These are phyloP conservation scores for Panopea generosa DNA, from an alignment of 2,888 invertebrate genomes.

Conservation along the genomic window DNA sequence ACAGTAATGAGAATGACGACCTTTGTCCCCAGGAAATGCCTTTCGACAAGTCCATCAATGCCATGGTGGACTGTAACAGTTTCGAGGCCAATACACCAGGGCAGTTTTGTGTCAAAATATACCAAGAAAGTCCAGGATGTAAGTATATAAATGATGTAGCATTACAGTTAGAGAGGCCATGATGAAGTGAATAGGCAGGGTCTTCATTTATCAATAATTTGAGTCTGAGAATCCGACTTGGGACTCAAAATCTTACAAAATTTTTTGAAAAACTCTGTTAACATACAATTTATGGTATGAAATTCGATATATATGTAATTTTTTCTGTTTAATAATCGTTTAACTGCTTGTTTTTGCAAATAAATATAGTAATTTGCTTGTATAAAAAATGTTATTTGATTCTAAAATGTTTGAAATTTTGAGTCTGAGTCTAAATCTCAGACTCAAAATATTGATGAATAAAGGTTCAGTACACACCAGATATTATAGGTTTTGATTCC, in stretches of 20 bases:
- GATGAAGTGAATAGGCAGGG: not conserved
- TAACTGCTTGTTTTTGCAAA: too few relatives aligned
- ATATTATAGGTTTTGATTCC: too few relatives aligned
- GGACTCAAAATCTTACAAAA: too few relatives aligned
- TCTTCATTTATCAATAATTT: not conserved
- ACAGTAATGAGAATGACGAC: constrained; percentile 93
- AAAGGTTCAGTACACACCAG: too few relatives aligned
- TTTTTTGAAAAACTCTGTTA: too few relatives aligned
- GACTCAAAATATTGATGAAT: too few relatives aligned
- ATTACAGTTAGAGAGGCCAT: not conserved
- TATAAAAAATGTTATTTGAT: too few relatives aligned
- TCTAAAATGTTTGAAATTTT: too few relatives aligned
- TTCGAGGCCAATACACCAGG: constrained; percentile 98
- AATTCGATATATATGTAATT: too few relatives aligned
- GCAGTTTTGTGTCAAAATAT: constrained; percentile 97
- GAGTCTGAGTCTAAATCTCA: not conserved
- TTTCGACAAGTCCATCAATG: constrained; percentile 94
- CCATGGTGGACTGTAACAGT: constrained; percentile 96
- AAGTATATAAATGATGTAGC: constrained; percentile 87
- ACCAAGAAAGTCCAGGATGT: constrained; percentile 97
- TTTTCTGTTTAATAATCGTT: too few relatives aligned
- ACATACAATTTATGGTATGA: too few relatives aligned
- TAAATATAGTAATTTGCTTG: too few relatives aligned
- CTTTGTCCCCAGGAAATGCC: constrained; percentile 94
- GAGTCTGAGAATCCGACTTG: not conserved